Base-by-base conservation (phyloP, 1,140 invertebrate species). In the Heliconius hermathena region DNA sequence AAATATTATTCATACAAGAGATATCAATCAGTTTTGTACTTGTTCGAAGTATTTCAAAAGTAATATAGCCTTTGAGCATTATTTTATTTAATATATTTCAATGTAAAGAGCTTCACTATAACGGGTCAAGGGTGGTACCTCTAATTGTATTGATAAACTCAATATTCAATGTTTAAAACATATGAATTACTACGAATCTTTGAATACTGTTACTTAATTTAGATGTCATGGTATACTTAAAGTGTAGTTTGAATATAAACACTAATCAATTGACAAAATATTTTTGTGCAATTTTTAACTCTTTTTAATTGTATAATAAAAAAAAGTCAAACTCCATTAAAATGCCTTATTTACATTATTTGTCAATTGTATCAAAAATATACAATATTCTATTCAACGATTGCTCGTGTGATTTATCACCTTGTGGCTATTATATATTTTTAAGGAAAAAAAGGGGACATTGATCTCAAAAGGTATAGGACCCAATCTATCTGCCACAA, bases 51-150 rank as follows among this genome's bases (percentile, higher is more conserved):
- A 29, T 66, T 66, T 66, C 22, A 60, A 60, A 60, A 26, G 60
- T 29, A 16, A 5, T 66, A 26, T 29, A 66, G 11, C 41, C 66
- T 77, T 71, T 38, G 16, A 36, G 41, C 18, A 49, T 71, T 20
- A 71, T 71, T 46, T 52, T 49, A 77, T 77, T 77, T 70, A 77
- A 77, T 77, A 9, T 29, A 77, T 71, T 74, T 77, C 75, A 71
- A 71, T 71, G 75, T 29, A 46, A 77, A 77, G 38, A 77, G 41
- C 41, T 33, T 6, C 46, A 52, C 54, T 46, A 41, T 36, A n/a
- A 49, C 75, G 66, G 75, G 75, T 76, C 75, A 76, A 76, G 75
- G 75, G 75, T 71, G 26, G 66, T 41, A 36, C 20, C 16, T 41
- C 26, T 71, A 49, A 71, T 77, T 77, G 41, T 71, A 18, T 29